Conservation (phyloP, 2,113 vertebrate species). For the Falco punctatus region DNA sequence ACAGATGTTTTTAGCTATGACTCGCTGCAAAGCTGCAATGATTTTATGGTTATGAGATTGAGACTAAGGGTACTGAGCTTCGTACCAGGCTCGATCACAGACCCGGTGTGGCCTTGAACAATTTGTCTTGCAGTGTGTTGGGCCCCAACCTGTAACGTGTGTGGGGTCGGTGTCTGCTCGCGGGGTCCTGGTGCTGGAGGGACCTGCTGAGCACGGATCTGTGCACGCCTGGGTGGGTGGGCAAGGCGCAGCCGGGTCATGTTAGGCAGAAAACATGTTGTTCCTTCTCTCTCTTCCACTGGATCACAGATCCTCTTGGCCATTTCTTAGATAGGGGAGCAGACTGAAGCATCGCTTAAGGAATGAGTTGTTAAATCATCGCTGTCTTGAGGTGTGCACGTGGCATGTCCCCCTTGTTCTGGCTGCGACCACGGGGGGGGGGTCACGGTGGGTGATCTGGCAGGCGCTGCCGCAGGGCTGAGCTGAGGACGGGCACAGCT, state of each 20-base stretch:
- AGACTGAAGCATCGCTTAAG: fast-evolving
- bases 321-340: background rate
- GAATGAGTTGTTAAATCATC: background rate
- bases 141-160: too few relatives aligned
- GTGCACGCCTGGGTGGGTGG: fast-evolving
- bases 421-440: background rate
- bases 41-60: background rate
- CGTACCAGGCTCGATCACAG: fast-evolving
- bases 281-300: fast-evolving
- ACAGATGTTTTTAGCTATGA: fast-evolving
- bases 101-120: background rate
- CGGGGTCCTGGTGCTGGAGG: background rate
- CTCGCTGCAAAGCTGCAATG: background rate
- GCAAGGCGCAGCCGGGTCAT: background rate
- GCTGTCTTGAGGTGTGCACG: background rate
- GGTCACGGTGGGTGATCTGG: fast-evolving
- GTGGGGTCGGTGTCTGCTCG: fast-evolving
- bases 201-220: background rate
- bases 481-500: background rate
- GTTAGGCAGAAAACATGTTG: too few relatives aligned
- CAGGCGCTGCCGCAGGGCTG: background rate
- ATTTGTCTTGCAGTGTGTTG: too few relatives aligned
- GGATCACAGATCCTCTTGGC: background rate
- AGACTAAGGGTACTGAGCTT: background rate
- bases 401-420: background rate